A percentile compares a stretch with the other conserved stretches of the same genome.
These are phyloP conservation scores for Drosophila algonquin DNA, from an alignment of 2,888 invertebrate species.

Conservation along the genomic window DNA sequence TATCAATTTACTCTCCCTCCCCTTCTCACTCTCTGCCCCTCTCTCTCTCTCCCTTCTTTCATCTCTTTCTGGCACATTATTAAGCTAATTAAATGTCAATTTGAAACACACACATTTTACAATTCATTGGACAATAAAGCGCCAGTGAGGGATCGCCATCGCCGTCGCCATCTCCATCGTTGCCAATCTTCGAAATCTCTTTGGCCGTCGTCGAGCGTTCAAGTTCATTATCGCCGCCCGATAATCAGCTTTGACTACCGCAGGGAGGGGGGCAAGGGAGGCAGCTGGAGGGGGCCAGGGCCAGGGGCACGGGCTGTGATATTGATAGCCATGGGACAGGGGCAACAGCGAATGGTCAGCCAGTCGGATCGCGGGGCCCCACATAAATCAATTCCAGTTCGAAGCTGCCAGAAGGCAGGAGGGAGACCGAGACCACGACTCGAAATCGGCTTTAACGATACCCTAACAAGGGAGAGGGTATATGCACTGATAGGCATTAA, in stretches of 20 bases:
- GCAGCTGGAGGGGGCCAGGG: neutral
- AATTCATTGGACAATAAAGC: constrained; percentile 71
- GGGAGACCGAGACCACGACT: constrained; percentile 25
- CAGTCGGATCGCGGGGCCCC: constrained; percentile 17
- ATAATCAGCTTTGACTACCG: constrained; percentile 54
- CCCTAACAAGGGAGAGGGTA: neutral
- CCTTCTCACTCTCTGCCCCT: neutral
- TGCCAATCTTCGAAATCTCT: constrained; percentile 28
- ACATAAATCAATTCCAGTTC: constrained; percentile 76
- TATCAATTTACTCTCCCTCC: constrained; percentile 51
- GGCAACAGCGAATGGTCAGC: constrained; percentile 43
- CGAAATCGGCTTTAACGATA: constrained; percentile 18
- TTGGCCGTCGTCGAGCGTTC: constrained; percentile 31
- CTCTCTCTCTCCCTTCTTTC: constrained; percentile 22
- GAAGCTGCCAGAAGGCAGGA: constrained; percentile 19
- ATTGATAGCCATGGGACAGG: constrained; percentile 62
- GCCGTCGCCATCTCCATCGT: constrained; percentile 23
- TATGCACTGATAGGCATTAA: neutral
- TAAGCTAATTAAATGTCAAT: constrained; percentile 68
- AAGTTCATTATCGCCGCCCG: constrained; percentile 69
- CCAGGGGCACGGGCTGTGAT: constrained; percentile 45
- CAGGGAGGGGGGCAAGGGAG: neutral
- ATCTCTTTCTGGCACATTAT: neutral
- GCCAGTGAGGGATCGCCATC: constrained; percentile 50
- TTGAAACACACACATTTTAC: constrained; percentile 68